A percentile compares a stretch with the other conserved stretches of the same genome.
Conservation (phyloP, 2,797 vertebrate genomes). For the Manis pentadactyla region DNA sequence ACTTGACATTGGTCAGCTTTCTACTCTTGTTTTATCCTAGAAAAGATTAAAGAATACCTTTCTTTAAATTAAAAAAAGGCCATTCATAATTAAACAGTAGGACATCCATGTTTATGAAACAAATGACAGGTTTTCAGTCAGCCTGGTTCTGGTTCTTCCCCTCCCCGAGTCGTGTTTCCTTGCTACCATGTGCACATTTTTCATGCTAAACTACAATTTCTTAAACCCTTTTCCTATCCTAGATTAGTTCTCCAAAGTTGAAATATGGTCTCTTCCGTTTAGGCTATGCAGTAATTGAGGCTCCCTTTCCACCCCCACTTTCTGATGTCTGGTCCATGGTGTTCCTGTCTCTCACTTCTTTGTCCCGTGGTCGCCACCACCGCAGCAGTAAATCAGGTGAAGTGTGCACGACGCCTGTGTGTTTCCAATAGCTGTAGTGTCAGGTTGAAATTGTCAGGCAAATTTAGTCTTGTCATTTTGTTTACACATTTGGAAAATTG, state of each 20-base stretch:
- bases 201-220: slow-evolving; percentile 82
- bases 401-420: slow-evolving; percentile 81
- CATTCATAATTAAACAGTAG: slow-evolving; percentile 69
- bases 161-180: slow-evolving; percentile 68
- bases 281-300: slow-evolving; percentile 82
- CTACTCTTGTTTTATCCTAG: slow-evolving; percentile 78
- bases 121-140: slow-evolving; percentile 62
- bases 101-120: slow-evolving; percentile 40
- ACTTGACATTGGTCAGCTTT: slow-evolving; percentile 80
- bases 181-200: slow-evolving; percentile 78
- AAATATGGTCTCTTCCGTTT: slow-evolving; percentile 81
- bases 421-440: slow-evolving; percentile 82
- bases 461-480: slow-evolving; percentile 86
- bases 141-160: slow-evolving; percentile 74
- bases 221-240: slow-evolving; percentile 81
- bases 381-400: slow-evolving; percentile 75
- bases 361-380: slow-evolving; percentile 77
- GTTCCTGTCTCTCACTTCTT: slow-evolving; percentile 74
- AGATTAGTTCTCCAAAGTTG: slow-evolving; percentile 85
- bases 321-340: slow-evolving; percentile 74
- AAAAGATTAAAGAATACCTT: slow-evolving; percentile 72
- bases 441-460: slow-evolving; percentile 83
- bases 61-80: slow-evolving; percentile 60
- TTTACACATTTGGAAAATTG: slow-evolving; percentile 82
- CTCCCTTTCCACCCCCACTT: slow-evolving; percentile 76